Percentiles rank a stretch among this genome's conserved stretches.
These are phyloP conservation scores for Chaetodon trifasciatus DNA, from an alignment of 2,797 vertebrate genomes.

Conservation along the genomic window DNA sequence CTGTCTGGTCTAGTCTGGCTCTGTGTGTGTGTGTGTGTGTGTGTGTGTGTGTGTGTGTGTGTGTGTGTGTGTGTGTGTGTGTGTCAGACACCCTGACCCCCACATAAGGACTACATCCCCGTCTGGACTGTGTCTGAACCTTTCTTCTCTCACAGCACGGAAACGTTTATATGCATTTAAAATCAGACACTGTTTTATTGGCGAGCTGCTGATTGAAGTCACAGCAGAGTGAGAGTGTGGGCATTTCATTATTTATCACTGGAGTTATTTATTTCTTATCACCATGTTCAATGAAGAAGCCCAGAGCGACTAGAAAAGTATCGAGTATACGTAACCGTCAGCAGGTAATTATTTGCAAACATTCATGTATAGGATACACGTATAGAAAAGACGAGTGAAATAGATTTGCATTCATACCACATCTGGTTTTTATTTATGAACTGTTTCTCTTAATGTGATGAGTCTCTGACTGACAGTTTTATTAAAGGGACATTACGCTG, in stretches of 20 bases:
- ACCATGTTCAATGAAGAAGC: not conserved
- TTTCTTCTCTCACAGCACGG: not conserved
- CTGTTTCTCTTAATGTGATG: not conserved
- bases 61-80: slow-evolving; percentile 27
- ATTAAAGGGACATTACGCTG: not conserved
- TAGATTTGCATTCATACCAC: too few species aligned
- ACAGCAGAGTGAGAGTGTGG: not conserved
- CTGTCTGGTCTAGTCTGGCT: slow-evolving; percentile 48
- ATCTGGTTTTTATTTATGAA: too few species aligned
- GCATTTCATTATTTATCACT: not conserved
- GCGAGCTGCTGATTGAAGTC: not conserved
- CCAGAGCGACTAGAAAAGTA: not conserved
- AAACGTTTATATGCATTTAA: not conserved
- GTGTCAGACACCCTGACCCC: slow-evolving; percentile 46
- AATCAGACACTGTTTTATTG: not conserved
- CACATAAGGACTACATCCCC: slow-evolving; percentile 22
- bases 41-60: slow-evolving; percentile 30
- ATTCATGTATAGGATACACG: too few species aligned
- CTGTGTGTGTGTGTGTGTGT: slow-evolving; percentile 36
- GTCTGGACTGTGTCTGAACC: slow-evolving; percentile 49
- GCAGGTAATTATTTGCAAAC: not conserved
- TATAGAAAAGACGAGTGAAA: too few species aligned
- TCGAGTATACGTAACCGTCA: too few species aligned
- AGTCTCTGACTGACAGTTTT: too few species aligned
- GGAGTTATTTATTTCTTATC: not conserved